phyloP scores from a whole-genome alignment of 2,888 invertebrate genomes.

The Graphium colonna region DNA sequence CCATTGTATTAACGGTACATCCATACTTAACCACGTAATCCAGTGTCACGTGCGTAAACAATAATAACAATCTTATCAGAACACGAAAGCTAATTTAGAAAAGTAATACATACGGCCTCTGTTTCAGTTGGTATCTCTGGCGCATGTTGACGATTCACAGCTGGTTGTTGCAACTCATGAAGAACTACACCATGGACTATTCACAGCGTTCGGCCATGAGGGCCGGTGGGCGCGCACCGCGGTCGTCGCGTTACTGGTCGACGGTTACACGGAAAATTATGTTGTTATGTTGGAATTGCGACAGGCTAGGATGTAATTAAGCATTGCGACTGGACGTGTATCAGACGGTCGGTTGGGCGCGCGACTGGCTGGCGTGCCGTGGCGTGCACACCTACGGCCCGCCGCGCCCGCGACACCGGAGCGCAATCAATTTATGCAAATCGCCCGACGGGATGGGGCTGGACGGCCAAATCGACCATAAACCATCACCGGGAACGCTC shows the following conservation, averaged over 20 bases:
- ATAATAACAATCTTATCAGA: slow-evolving; percentile 26
- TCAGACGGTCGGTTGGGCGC: slow-evolving; percentile 72
- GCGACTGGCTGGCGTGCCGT: slow-evolving; percentile 56
- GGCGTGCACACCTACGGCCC: slow-evolving; percentile 42
- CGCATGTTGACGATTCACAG: slow-evolving; percentile 51
- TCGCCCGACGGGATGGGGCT: slow-evolving; percentile 61
- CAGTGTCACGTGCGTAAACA: neutral
- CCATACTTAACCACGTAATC: slow-evolving; percentile 25
- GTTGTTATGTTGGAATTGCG: slow-evolving; percentile 51
- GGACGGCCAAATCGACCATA: slow-evolving; percentile 38
- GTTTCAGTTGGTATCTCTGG: slow-evolving; percentile 74
- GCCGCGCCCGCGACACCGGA: slow-evolving; percentile 34
- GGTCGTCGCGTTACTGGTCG: slow-evolving; percentile 39
- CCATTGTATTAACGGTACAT: slow-evolving; percentile 53
- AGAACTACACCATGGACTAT: slow-evolving; percentile 40
- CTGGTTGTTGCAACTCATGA: neutral
- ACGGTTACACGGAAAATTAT: slow-evolving; percentile 23
- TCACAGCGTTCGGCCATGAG: slow-evolving; percentile 37
- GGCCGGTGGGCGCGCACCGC: slow-evolving; percentile 32
- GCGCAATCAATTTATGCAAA: slow-evolving; percentile 78
- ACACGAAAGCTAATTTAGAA: slow-evolving; percentile 10
- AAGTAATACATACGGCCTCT: slow-evolving; percentile 68
- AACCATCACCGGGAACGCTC: slow-evolving; percentile 28
- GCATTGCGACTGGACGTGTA: slow-evolving; percentile 67
- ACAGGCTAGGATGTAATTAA: slow-evolving; percentile 69